These are phyloP conservation scores for Stramonita haemastoma DNA, from an alignment of 2,888 invertebrate genomes.

Conservation along the genomic window DNA sequence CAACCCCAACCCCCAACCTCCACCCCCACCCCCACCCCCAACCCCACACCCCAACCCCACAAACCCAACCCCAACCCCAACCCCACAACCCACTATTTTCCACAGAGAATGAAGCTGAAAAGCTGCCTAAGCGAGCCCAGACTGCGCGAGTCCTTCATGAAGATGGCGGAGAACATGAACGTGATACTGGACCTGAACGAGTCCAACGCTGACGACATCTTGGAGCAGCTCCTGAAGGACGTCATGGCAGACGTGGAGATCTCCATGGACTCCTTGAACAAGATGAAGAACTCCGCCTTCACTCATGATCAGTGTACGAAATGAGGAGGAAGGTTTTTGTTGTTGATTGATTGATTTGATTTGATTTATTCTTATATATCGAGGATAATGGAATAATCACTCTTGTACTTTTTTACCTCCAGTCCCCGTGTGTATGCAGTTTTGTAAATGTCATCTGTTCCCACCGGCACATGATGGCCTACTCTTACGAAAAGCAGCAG, in stretches of 20 bases:
- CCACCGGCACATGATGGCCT: no score
- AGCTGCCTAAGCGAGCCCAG: slow-evolving; percentile 81
- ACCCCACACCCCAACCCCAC: no score
- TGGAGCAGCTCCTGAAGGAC: slow-evolving; percentile 78
- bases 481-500: no score
- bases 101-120: slow-evolving; percentile 78
- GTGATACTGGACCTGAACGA: slow-evolving; percentile 80
- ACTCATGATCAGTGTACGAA: slow-evolving; percentile 75
- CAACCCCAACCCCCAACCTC: not conserved
- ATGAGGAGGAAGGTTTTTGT: not conserved
- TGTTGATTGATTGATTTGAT: no score
- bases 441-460: no score
- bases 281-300: slow-evolving; percentile 78
- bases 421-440: no score
- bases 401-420: no score
- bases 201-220: slow-evolving; percentile 80
- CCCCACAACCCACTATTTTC: no score
- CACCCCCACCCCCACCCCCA: no score
- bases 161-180: slow-evolving; percentile 80
- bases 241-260: slow-evolving; percentile 60
- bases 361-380: no score
- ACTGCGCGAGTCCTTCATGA: slow-evolving; percentile 81
- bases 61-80: no score
- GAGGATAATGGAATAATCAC: no score
- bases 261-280: slow-evolving; percentile 58